Evolutionary conservation across 2,888 invertebrate genomes (phyloP), one percentile per base, ranked within the genome.

Genomic region (Ypsolopha scabrella): DNA sequence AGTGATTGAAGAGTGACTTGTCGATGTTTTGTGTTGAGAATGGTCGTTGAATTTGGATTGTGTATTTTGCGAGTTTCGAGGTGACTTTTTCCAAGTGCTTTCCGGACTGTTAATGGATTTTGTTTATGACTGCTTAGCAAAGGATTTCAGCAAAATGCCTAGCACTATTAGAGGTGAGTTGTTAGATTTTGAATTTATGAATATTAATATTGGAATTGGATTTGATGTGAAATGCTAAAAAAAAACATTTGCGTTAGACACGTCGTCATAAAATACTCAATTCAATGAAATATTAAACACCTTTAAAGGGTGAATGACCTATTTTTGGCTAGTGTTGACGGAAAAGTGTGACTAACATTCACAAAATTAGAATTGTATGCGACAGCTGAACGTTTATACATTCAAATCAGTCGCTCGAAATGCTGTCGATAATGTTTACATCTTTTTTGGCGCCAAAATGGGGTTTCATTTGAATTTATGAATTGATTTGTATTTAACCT

Each of bases 121-220:
- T 69, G 65, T 59, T 55, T 56, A 50, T 54, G 62, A 62, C 63
- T 51, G 59, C 55, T 24, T 24, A 52, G 49, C 46, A 55, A 60
- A 73, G 75, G 79, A 77, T 75, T 66, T 55, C 52, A 59, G 51
- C 76, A 86, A 79, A 73, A 87, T 87, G 87, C 87, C 87, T 56
- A 87, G 87, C 63, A 87, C 87, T 58, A 87, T 87, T 64, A 61
- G 87, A 87, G 87, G 87, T 87, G 60, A 75, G 80, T 71, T 58
- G 55, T 52, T 49, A 56, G 41, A 47, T 51, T 51, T 53, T 13
- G n/a, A n/a, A n/a, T 51, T 52, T 52, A 53, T 24, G 2, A 3
- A 3, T 24, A 4, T 4, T 24, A 24, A 24, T 24, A 3, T 24
- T 24, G 24, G 24, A 24, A 24, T n/a, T n/a, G n/a, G n/a, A n/a